Conservation (phyloP, 2,113 vertebrate species). For the Corythornis madagascariensis region DNA sequence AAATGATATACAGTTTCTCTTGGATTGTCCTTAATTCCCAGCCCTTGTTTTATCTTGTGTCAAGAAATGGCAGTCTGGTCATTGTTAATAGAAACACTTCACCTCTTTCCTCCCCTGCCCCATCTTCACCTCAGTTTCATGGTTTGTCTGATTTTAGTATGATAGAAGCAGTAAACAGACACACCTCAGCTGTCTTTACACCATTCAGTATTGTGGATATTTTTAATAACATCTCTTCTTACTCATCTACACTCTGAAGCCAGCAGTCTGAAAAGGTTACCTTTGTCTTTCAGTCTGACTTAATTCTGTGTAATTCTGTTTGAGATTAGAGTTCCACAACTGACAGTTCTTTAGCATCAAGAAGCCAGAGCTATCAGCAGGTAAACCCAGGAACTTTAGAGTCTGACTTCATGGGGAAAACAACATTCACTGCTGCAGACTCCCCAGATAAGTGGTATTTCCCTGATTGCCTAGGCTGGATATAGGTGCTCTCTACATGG, state of each 20-base stretch:
- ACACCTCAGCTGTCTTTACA: not conserved
- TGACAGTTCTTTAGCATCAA: not conserved
- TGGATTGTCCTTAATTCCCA: not conserved
- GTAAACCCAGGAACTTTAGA: not conserved
- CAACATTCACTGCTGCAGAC: not conserved
- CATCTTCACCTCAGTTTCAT: not conserved
- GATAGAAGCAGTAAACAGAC: not conserved
- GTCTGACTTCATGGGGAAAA: not conserved
- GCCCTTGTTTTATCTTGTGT: not conserved
- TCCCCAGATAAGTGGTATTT: not conserved
- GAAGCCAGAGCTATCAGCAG: not conserved
- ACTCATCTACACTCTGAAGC: not conserved
- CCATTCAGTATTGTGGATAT: not conserved
- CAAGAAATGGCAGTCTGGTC: not conserved
- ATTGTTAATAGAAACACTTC: not conserved
- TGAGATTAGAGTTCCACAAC: not conserved
- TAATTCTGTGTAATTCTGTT: not conserved
- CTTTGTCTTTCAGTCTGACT: not conserved
- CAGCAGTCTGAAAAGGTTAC: not conserved
- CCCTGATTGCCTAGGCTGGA: not conserved
- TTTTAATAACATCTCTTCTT: not conserved
- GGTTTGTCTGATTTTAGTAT: not conserved
- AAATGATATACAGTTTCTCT: not conserved
- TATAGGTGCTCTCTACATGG: not conserved
- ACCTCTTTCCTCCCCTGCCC: not conserved